phyloP scores from a whole-genome alignment of 2,113 vertebrate genomes.

The Osmerus mordax region DNA sequence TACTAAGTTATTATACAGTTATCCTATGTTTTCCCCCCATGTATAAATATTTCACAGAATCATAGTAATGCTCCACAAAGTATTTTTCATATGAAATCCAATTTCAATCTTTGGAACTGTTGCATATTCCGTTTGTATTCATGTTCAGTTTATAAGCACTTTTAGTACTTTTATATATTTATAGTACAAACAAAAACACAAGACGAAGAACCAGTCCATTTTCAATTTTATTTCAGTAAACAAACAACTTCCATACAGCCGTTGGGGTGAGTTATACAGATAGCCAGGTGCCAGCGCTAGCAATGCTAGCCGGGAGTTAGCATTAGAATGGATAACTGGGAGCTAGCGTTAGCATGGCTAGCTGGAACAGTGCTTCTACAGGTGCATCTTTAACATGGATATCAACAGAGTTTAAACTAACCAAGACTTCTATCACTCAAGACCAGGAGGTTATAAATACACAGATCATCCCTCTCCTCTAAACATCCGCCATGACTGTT shows the following conservation, averaged over 20 bases:
- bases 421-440: not conserved
- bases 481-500: not conserved
- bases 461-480: not conserved
- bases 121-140: no score
- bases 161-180: no score
- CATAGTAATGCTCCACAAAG: no score
- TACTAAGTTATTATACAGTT: no score
- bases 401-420: not conserved
- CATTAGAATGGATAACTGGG: conserved; percentile 17
- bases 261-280: conserved; percentile 1
- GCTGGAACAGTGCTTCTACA: conserved; percentile 21
- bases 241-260: conserved; percentile 19
- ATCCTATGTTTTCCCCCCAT: no score
- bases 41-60: no score
- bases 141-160: no score
- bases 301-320: not conserved
- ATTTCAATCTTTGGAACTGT: not conserved
- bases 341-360: not conserved
- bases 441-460: conserved; percentile 12
- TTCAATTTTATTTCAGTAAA: conserved; percentile 36
- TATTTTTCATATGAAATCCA: not conserved
- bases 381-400: conserved; percentile 7
- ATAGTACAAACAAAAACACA: not conserved
- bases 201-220: no score
- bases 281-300: not conserved